Evolutionary conservation across 2,113 vertebrate species (phyloP).

Genomic region (Bufo gargarizans): DNA sequence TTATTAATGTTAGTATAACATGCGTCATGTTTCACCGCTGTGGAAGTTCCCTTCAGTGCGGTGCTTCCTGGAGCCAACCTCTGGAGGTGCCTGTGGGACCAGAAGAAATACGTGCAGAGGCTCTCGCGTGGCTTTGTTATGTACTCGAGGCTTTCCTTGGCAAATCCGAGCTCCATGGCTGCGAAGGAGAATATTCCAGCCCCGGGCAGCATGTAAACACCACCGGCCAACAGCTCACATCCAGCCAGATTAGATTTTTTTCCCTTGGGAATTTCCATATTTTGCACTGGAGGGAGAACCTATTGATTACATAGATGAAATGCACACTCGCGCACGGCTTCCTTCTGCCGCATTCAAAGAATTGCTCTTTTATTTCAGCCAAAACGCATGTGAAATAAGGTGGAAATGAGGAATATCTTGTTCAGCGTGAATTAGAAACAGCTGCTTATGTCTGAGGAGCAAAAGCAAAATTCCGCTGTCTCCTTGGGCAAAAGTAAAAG

Average conservation of each 20-base stretch:
- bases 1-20: too few relatives aligned
- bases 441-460: background rate
- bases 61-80: too few relatives aligned
- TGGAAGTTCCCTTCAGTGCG: too few relatives aligned
- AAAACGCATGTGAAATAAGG: constrained; percentile 34
- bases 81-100: background rate
- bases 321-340: background rate
- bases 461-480: background rate
- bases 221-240: background rate
- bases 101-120: background rate
- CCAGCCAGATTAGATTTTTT: constrained; percentile 24
- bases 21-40: too few relatives aligned
- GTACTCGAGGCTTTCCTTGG: background rate
- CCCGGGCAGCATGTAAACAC: constrained; percentile 20
- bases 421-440: constrained; percentile 1
- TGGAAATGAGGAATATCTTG: background rate
- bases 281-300: constrained; percentile 18
- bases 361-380: constrained; percentile 5
- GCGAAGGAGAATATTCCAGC: too few relatives aligned
- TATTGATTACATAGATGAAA: background rate
- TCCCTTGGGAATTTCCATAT: background rate
- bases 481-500: background rate
- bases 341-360: background rate
- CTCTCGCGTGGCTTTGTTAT: too few relatives aligned
- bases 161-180: background rate